Evolutionary conservation across 2,797 vertebrate genomes (phyloP).

Genomic region (Schizopygopsis malacanthus): DNA sequence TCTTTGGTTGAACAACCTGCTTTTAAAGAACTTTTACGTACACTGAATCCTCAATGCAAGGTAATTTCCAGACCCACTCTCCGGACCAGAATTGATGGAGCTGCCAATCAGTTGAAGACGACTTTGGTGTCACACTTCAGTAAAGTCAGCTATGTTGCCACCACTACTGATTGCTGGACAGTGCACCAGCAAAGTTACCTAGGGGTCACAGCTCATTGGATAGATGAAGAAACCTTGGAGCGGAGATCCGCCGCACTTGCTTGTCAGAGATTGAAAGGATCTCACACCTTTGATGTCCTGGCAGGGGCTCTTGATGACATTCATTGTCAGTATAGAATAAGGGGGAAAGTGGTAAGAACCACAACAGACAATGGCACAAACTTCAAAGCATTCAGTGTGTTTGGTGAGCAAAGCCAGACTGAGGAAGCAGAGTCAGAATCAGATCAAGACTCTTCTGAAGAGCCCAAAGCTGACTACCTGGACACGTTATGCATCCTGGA

Average conservation of each 20-base stretch:
- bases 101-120: not conserved
- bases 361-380: conserved; percentile 54
- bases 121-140: not conserved
- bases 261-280: conserved; percentile 25
- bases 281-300: conserved; percentile 53
- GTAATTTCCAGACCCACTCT: conserved; percentile 19
- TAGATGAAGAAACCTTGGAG: conserved; percentile 25
- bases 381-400: conserved; percentile 46
- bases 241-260: conserved; percentile 36
- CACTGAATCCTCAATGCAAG: conserved; percentile 42
- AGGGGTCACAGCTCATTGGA: conserved; percentile 3
- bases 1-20: conserved; percentile 47
- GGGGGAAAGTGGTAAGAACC: conserved; percentile 51
- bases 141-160: conserved; percentile 8
- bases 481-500: conserved; percentile 51
- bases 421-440: conserved; percentile 7
- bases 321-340: conserved; percentile 46
- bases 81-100: not conserved
- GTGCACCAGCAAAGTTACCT: conserved; percentile 16
- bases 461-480: conserved; percentile 15
- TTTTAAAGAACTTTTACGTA: conserved; percentile 40
- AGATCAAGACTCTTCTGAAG: conserved; percentile 40
- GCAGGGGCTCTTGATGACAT: conserved; percentile 50
- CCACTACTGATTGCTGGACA: conserved; percentile 10
- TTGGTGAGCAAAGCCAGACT: no score